These are phyloP conservation scores for Exaiptasia diaphana DNA, from an alignment of 64 coral and sea anemone genomes.

Conservation along the genomic window DNA sequence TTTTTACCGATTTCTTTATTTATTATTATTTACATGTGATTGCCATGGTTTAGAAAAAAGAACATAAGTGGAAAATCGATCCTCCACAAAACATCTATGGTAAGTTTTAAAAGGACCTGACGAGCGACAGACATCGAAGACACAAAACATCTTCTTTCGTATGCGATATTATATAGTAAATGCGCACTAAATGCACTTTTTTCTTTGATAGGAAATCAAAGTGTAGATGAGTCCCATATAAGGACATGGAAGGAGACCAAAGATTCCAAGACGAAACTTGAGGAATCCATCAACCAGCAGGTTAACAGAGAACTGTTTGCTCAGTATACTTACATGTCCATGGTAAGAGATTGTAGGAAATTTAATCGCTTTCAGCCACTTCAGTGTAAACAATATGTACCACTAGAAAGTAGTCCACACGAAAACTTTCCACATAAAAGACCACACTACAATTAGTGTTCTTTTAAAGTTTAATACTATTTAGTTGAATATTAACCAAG, in stretches of 20 bases:
- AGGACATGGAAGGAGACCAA: background rate
- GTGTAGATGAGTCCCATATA: background rate
- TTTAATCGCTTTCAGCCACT: no score
- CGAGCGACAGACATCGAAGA: background rate
- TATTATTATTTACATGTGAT: background rate
- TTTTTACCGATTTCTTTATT: background rate
- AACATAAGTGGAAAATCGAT: background rate
- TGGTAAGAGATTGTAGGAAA: conserved; percentile 2
- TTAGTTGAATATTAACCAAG: no score
- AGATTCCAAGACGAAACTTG: background rate
- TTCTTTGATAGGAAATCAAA: background rate
- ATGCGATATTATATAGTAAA: background rate
- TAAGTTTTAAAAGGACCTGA: background rate
- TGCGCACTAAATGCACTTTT: background rate
- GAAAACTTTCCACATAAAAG: no score
- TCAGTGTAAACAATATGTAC: no score
- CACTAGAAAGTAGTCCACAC: no score
- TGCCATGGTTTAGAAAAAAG: background rate
- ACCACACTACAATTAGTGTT: no score
- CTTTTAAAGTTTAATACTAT: no score
- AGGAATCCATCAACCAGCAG: conserved; percentile 44
- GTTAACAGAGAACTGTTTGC: conserved; percentile 67
- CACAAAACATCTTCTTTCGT: background rate
- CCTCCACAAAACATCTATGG: background rate
- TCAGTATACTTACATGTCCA: conserved; percentile 67